Base-by-base conservation (phyloP, 1,140 invertebrate species). In the Solenopsis invicta region DNA sequence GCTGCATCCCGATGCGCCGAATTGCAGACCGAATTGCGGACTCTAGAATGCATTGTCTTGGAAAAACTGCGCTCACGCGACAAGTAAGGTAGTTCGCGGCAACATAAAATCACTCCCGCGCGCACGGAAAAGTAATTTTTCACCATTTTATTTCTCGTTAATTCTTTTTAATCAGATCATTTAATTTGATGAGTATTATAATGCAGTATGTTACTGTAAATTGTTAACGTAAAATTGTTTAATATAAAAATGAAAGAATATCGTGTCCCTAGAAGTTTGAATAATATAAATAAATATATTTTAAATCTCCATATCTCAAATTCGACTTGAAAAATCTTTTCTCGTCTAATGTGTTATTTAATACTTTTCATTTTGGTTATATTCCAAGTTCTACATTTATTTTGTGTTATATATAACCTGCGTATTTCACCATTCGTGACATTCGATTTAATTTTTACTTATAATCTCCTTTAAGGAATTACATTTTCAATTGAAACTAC, bases 1-100 rank as follows among this genome's bases (percentile, higher is more conserved):
- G 59, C 52, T 75, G 72, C 85, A 89, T 89, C 85, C 76, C 67
- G 87, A 87, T 89, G 59, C 88, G 56, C 69, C 69, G 80, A 82
- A 81, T 81, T 54, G 77, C 77, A 81, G 48, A n/a, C 77, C 50
- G 66, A 81, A 84, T 75, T 84, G 80, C 80, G 54, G 41, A 41
- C 24, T 84, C 41, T 61, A 75, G 72, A 84, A 84, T 84, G 80
- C 80, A 84, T 84, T 84, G 80, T 84, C 80, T 75, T 74, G 69
- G 34, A 61, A 71, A 54, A 48, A 54, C 13, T 45, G 54, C 21
- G 29, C 13, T 72, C 24, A 45, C 80, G 80, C 69, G 71, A 62
- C 56, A 75, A 84, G 37, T 18, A 12, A 59, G 24, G 29, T 74
- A 61, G 59, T 18, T 50, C 80, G 54, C 12, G 52, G 18, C 13